Base-by-base conservation (phyloP, 2,888 invertebrate species). In the Lasioglossum figueresi region DNA sequence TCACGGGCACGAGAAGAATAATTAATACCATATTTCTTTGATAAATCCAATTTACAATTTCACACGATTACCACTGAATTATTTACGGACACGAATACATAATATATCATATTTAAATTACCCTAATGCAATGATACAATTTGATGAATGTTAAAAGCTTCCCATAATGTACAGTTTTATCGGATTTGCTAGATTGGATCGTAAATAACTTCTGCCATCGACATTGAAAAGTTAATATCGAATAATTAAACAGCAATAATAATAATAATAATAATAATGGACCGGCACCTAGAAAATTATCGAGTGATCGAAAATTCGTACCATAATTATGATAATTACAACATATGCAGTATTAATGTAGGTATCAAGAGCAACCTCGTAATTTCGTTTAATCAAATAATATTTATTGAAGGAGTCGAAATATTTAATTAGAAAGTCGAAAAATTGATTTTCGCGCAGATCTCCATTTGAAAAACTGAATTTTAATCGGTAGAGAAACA, bases 111-210 rank as follows among this genome's bases (percentile, higher is more conserved):
- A 66, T 34, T 34, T 66, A 34, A 34, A 66, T 66, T 19, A 23
- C 34, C 8, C 34, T 66, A 66, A 66, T 66, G 66, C 66, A 34
- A 34, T 66, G 8, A 6, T 19, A 23, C 34, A 66, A 34, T 66
- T 66, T 66, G 31, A 66, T 66, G 34, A 66, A 66, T 34, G 31
- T 31, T 34, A 66, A 66, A 66, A 66, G 66, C 66, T 34, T 19
- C 34, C 5, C 34, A 31, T 66, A 6, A 66, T 66, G 31, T 23
- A 19, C 34, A 66, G 66, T 66, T 66, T 34, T 34, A 34, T 66
- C 31, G 2, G 0, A 34, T 66, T 19, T 34, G 31, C 34, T 66
- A 19, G 23, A 66, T 34, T 31, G 19, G 16, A 19, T 31, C 34
- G 2, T 34, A 31, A 66, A 34, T 34, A 66, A 34, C 66, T 34